phyloP scores from a whole-genome alignment of 2,888 invertebrate species.

The Trissoscelio sp. region DNA sequence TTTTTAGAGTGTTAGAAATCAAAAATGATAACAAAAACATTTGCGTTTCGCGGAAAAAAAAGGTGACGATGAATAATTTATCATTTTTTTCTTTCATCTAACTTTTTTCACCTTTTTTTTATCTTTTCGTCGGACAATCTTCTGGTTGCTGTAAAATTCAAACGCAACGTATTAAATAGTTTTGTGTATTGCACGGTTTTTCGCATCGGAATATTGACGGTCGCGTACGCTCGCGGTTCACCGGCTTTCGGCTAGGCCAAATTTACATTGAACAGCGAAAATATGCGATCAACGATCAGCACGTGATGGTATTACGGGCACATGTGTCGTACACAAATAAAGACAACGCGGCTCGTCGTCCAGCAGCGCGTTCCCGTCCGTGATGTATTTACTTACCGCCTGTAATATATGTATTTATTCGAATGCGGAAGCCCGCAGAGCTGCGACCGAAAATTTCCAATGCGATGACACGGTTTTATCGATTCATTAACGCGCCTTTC shows the following conservation, averaged over 20 bases:
- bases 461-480: constrained; percentile 37
- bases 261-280: constrained; percentile 77
- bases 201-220: constrained; percentile 49
- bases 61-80: too few species aligned
- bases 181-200: constrained; percentile 32
- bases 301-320: constrained; percentile 43
- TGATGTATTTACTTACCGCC: constrained; percentile 45
- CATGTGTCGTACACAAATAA: constrained; percentile 54
- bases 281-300: constrained; percentile 71
- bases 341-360: constrained; percentile 34
- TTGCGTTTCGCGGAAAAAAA: too few species aligned
- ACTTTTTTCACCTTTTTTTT: too few species aligned
- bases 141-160: constrained; percentile 51
- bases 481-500: constrained; percentile 48
- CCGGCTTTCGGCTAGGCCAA: constrained; percentile 74
- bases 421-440: constrained; percentile 52
- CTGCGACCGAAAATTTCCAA: constrained; percentile 29
- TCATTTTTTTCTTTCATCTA: too few species aligned
- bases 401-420: constrained; percentile 65
- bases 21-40: too few species aligned
- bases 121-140: constrained; percentile 21
- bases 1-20: too few species aligned
- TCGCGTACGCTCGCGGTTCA: constrained; percentile 71
- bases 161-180: constrained; percentile 45
- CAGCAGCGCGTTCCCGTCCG: constrained; percentile 15